A percentile compares a stretch with the other conserved stretches of the same genome.
phyloP scores from a whole-genome alignment of 1,140 invertebrate genomes.

The Archivesica marissinica region DNA sequence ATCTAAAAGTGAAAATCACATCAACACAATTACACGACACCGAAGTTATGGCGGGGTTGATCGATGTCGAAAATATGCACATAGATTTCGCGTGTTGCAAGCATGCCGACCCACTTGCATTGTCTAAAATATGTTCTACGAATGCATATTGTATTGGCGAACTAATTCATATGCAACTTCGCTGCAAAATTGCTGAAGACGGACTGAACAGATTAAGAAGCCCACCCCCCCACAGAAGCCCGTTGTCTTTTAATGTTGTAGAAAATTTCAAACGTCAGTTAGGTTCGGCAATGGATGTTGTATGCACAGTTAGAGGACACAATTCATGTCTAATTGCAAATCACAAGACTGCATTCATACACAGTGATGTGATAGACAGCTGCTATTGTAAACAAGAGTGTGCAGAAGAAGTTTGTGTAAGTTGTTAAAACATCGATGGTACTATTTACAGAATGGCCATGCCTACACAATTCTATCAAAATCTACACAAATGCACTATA shows the following conservation, averaged over 20 bases:
- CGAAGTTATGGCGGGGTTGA: slow-evolving; percentile 2
- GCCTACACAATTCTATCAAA: not conserved
- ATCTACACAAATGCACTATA: no score
- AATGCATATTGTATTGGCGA: not conserved
- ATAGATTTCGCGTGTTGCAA: not conserved
- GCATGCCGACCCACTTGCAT: not conserved
- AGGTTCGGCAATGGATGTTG: not conserved
- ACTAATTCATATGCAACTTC: not conserved
- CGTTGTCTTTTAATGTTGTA: not conserved
- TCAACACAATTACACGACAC: no score
- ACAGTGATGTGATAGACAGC: not conserved
- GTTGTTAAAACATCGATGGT: not conserved
- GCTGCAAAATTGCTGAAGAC: not conserved
- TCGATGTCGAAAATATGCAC: not conserved
- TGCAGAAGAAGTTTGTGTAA: not conserved
- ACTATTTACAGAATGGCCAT: not conserved
- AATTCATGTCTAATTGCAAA: not conserved
- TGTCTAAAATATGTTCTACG: not conserved
- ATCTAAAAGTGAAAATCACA: no score
- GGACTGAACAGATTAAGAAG: not conserved
- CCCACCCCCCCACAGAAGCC: not conserved
- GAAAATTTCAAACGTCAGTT: not conserved
- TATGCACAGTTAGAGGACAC: not conserved
- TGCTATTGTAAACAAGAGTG: not conserved
- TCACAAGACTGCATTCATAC: not conserved